Conservation (phyloP, 1,140 invertebrate genomes). For the Drosophila pseudoobscura region DNA sequence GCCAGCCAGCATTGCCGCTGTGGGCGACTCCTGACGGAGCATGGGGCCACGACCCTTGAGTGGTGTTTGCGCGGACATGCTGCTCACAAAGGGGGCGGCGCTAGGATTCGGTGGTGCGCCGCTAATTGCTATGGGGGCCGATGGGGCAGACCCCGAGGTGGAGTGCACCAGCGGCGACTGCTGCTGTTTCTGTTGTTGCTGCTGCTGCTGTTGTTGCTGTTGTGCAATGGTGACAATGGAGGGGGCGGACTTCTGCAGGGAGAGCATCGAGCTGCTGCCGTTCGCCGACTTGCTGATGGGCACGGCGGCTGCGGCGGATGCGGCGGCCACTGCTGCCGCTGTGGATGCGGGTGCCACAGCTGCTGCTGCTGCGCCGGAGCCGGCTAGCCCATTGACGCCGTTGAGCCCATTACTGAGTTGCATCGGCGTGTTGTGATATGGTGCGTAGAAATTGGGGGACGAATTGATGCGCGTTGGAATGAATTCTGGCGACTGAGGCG, state of each 20-base stretch:
- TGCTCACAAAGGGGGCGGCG: conserved; percentile 66
- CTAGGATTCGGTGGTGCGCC: conserved; percentile 68
- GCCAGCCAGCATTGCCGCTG: conserved; percentile 47
- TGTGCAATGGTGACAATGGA: conserved; percentile 66
- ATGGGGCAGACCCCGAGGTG: conserved; percentile 33
- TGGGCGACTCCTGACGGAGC: conserved; percentile 77
- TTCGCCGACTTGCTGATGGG: conserved; percentile 64
- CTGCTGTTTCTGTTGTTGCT: conserved; percentile 62
- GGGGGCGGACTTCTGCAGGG: conserved; percentile 68
- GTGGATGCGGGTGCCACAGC: conserved; percentile 50
- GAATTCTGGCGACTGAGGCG: conserved; percentile 84
- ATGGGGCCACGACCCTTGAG: conserved; percentile 66
- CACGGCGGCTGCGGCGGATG: conserved; percentile 52
- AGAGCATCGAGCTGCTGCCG: conserved; percentile 68
- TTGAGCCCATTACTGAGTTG: conserved; percentile 75
- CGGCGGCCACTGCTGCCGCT: conserved; percentile 36
- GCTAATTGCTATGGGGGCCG: conserved; percentile 69
- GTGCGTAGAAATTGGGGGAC: conserved; percentile 79
- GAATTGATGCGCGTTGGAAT: conserved; percentile 83
- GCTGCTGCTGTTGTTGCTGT: conserved; percentile 56
- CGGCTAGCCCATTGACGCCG: conserved; percentile 76
- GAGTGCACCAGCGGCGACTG: conserved; percentile 44
- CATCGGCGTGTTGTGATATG: conserved; percentile 70
- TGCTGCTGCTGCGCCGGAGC: conserved; percentile 57
- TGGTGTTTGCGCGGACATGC: conserved; percentile 70